Percentiles rank a stretch among this genome's conserved stretches.
Evolutionary conservation across 2,113 vertebrate species (phyloP).

Genomic region (Mastomys natalensis): DNA sequence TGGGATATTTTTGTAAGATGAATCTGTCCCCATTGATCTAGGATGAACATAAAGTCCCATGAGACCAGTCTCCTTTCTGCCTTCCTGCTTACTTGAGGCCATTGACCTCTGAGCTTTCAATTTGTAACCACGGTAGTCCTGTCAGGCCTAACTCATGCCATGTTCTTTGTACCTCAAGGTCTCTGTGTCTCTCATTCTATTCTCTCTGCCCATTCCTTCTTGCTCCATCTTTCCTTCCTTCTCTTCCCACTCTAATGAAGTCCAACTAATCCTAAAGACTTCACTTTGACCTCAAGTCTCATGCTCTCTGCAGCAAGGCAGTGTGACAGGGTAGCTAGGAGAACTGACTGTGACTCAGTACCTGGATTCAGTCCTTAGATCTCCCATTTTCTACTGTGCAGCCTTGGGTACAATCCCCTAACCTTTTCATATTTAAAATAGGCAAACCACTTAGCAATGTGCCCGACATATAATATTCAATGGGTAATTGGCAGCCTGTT

Average conservation of each 20-base stretch:
- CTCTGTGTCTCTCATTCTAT: neutral
- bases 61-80: neutral
- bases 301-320: neutral
- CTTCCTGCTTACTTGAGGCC: neutral
- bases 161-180: neutral
- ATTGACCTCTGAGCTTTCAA: neutral
- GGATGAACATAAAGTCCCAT: neutral
- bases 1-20: neutral
- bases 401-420: neutral
- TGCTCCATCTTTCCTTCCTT: neutral
- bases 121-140: neutral
- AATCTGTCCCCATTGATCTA: neutral
- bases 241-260: neutral
- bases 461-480: neutral
- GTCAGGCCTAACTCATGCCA: neutral
- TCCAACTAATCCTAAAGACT: neutral
- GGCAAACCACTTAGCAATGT: neutral
- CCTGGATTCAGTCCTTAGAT: slow-evolving; percentile 29
- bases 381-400: neutral
- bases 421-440: neutral
- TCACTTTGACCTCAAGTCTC: neutral
- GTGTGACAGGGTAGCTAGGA: neutral
- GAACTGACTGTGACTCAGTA: neutral
- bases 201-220: neutral
- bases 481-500: neutral